Evolutionary conservation across 2,113 vertebrate species (phyloP), one percentile per base, ranked within the genome.

Genomic region (Dolichotis patagonum): DNA sequence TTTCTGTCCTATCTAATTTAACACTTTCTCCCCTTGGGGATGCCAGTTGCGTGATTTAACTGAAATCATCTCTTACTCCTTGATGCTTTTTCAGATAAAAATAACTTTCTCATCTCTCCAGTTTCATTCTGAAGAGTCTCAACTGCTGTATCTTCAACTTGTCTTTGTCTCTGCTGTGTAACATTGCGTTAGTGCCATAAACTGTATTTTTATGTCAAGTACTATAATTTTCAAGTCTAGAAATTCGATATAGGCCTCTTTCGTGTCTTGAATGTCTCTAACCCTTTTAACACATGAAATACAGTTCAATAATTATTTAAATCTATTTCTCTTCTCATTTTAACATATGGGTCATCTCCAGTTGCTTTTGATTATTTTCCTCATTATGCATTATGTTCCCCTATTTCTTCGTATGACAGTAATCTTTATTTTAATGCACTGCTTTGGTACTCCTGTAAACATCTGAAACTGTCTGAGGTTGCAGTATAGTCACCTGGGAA

Each of bases 401-500:
- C 7, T 75, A 13, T 54, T 82, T 95, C 54, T 82, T 89, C 91
- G 38, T 38, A 62, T 85, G 60, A 75, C 71, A 12, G 1, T 38
- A 75, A 91, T 86, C 49, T 91, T 86, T 86, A 43, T 65, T 77
- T 95, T 71, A 90, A 54, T 56, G 71, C 38, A 94, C 38, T 58
- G 81, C 38, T 85, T 97, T 94, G 78, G 4, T 43, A 41, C n/a
- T 60, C 43, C 8, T n/a, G 56, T 56, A 77, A 56, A 56, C 82
- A 81, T 73, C 81, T 28, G 41, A 62, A 92, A 24, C 32, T 90
- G 12, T 91, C 67, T 69, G 46, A n/a, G 11, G 12, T 63, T 92
- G 10, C 12, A 93, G 35, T 58, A 93, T 87, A 87, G 28, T 62
- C 62, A 85, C 14, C 56, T 71, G 52, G 43, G 82, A 80, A 95